Evolutionary conservation across 1,140 invertebrate genomes (phyloP), one percentile per base, ranked within the genome.

Genomic region (Sitophilus oryzae): DNA sequence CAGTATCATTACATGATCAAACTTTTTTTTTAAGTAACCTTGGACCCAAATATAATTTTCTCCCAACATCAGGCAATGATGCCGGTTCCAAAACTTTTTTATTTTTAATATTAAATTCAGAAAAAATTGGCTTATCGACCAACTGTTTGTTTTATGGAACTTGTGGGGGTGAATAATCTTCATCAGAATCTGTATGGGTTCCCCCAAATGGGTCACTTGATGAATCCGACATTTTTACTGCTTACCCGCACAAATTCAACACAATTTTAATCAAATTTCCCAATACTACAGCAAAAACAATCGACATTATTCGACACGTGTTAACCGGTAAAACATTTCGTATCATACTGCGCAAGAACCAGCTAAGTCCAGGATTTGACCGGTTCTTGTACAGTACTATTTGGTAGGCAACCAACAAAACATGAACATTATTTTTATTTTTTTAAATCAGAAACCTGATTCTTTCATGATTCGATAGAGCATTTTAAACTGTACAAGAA

Each of bases 21-120:
- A 52, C 22, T 44, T 44, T 14, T 52, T 52, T 36, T 52, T 52
- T 44, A 3, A 22, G 23, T 3, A 22, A 25, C 25, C 11, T 5
- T 19, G 19, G 4, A 20, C 38, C 50, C 11, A 44, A 25, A 36
- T 49, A 49, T 49, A 49, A 49, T 23, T 52, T 44, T 52, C n/a
- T 22, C 3, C 30, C n/a, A n/a, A n/a, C 38, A 52, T 53, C 40
- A 2, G 41, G 51, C 14, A 53, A 45, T 4, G 42, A 35, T 8
- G 36, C 2, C 2, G 5, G 5, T 11, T 14, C n/a, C 2, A 30
- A 44, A 23, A 6, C n/a, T n/a, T n/a, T 44, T 18, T 52, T 44
- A 44, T 52, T 44, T 23, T 44, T 15, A 22, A 52, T 44, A 25
- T 52, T 18, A 15, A 52, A 52, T 11, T 43, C 15, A 22, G 1